phyloP scores from a whole-genome alignment of 2,888 invertebrate species.

The Lordiphosa fenestrarum region DNA sequence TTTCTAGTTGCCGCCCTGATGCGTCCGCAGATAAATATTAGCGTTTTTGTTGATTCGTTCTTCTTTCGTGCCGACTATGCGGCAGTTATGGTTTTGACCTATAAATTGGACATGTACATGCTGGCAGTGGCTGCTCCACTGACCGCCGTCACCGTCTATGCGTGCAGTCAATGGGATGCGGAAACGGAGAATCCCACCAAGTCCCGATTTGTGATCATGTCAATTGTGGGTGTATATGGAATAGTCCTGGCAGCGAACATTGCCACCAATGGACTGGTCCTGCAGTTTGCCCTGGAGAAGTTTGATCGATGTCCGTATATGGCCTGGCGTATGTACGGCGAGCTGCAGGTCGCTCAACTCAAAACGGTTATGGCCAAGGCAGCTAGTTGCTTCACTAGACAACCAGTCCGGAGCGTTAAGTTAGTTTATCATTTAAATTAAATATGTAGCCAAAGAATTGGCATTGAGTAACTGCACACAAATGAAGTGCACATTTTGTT shows the following conservation, averaged over 20 bases:
- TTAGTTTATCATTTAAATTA: conserved; percentile 19
- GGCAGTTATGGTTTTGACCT: conserved; percentile 16
- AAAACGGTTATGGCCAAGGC: neutral
- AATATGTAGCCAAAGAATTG: neutral
- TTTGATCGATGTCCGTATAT: conserved; percentile 14
- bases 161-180: conserved; percentile 21
- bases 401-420: neutral
- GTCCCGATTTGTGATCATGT: neutral
- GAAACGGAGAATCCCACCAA: conserved; percentile 4
- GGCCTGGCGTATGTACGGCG: conserved; percentile 25
- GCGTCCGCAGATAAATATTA: conserved; percentile 28
- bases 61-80: conserved; percentile 16
- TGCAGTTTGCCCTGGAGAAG: conserved; percentile 17
- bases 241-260: conserved; percentile 14
- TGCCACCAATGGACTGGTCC: conserved; percentile 17
- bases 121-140: conserved; percentile 18
- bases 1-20: conserved; percentile 18
- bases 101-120: conserved; percentile 14
- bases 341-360: conserved; percentile 13
- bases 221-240: conserved; percentile 6
- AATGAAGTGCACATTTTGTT: conserved; percentile 58
- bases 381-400: neutral
- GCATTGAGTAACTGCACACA: conserved; percentile 8
- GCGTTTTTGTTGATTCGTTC: conserved; percentile 14
- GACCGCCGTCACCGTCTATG: conserved; percentile 16